Evolutionary conservation across 2,113 vertebrate species (phyloP).

Genomic region (Myrmophylax atrothorax): DNA sequence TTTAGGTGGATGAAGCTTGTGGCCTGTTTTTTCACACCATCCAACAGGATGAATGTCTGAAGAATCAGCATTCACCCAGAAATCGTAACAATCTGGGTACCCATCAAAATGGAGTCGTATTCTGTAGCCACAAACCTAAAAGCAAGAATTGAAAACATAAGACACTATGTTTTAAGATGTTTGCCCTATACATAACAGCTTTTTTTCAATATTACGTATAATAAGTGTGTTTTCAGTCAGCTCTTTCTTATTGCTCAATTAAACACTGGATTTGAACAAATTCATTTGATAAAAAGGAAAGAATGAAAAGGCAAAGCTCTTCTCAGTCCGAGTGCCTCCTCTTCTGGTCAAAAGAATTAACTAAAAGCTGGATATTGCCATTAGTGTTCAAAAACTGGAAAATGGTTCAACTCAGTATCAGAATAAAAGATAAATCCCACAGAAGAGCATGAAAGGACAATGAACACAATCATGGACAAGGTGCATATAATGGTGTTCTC

Average conservation of each 20-base stretch:
- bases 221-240: background rate
- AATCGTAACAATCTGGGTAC: conserved; percentile 85
- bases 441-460: background rate
- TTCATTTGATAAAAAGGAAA: background rate
- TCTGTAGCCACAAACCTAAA: conserved; percentile 85
- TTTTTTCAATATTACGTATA: background rate
- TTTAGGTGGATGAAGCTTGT: conserved; percentile 86
- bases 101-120: conserved; percentile 86
- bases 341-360: background rate
- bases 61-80: conserved; percentile 86
- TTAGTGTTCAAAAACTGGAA: background rate
- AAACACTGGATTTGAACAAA: background rate
- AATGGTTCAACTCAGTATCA: background rate
- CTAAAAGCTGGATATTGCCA: background rate
- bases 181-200: background rate
- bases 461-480: background rate
- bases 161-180: background rate
- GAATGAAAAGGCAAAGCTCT: background rate
- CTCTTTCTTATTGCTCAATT: background rate
- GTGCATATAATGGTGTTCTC: background rate
- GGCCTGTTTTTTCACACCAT: conserved; percentile 88
- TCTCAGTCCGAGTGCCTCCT: background rate
- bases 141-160: background rate
- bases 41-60: conserved; percentile 86
- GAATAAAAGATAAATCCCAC: background rate